These are phyloP conservation scores for Acanthosepion pharaonis DNA, from an alignment of 2,888 invertebrate genomes.

Conservation along the genomic window DNA sequence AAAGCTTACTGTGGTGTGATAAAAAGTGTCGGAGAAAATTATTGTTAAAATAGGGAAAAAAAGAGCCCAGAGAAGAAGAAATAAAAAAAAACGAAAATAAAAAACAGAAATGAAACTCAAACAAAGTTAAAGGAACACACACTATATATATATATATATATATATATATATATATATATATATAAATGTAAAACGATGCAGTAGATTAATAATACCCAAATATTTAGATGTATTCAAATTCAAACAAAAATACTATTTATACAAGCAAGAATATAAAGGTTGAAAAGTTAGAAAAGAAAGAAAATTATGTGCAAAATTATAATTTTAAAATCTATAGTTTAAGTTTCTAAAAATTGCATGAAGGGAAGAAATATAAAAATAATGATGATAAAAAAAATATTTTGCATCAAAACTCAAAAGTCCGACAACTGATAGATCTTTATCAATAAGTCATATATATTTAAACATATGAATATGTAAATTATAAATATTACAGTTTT, in stretches of 20 bases:
- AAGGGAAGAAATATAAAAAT: background rate
- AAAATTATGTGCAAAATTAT: background rate
- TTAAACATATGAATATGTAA: constrained; percentile 43
- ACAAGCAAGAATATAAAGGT: background rate
- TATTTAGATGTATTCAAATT: constrained; percentile 45
- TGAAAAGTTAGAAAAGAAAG: background rate
- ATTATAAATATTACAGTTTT: background rate
- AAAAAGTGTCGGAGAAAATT: background rate
- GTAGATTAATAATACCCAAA: background rate
- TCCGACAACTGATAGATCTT: background rate
- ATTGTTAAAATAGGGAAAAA: background rate
- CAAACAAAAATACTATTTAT: constrained; percentile 38
- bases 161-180: background rate
- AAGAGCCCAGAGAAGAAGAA: background rate
- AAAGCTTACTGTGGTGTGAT: constrained; percentile 42
- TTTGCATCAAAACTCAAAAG: background rate
- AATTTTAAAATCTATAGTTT: background rate
- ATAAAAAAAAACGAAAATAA: background rate
- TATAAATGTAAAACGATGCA: background rate
- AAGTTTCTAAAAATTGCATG: background rate
- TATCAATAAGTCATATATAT: constrained; percentile 43
- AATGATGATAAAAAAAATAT: background rate
- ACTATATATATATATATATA: background rate
- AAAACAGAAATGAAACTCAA: background rate
- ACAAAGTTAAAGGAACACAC: background rate